Evolutionary conservation across 2,797 vertebrate genomes (phyloP).

Genomic region (Psittacula derbiana): DNA sequence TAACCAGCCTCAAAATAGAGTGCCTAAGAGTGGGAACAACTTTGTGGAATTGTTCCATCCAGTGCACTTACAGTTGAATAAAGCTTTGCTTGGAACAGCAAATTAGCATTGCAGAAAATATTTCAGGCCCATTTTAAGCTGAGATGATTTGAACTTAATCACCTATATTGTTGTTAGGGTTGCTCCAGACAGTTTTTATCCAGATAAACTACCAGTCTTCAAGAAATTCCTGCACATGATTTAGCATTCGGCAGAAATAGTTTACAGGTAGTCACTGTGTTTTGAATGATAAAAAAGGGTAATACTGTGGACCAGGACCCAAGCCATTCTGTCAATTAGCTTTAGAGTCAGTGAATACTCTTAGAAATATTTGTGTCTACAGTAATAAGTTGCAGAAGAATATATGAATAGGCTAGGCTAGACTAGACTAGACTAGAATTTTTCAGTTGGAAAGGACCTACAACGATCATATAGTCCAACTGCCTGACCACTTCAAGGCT

Average conservation of each 20-base stretch:
- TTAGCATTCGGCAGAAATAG: background rate
- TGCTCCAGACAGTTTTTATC: background rate
- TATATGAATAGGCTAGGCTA: background rate
- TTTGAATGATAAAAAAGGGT: background rate
- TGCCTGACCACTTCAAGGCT: background rate
- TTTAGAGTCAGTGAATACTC: background rate
- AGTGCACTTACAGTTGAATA: background rate
- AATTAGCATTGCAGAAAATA: background rate
- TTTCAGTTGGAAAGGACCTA: background rate
- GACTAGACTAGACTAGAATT: background rate
- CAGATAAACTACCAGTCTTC: background rate
- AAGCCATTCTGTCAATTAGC: background rate
- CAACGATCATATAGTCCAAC: background rate
- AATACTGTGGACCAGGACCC: background rate
- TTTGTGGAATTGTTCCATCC: background rate
- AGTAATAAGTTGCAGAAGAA: background rate
- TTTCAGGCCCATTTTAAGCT: background rate
- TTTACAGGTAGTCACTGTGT: background rate
- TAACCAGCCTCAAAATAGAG: background rate
- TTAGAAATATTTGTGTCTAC: background rate
- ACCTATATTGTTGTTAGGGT: background rate
- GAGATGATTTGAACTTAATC: background rate
- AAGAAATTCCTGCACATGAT: background rate
- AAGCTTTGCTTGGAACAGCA: background rate
- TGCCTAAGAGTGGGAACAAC: background rate